Percentiles rank a stretch among this genome's conserved stretches.
Evolutionary conservation across 2,888 invertebrate species (phyloP).

Genomic region (Ganaspis brasiliensis): DNA sequence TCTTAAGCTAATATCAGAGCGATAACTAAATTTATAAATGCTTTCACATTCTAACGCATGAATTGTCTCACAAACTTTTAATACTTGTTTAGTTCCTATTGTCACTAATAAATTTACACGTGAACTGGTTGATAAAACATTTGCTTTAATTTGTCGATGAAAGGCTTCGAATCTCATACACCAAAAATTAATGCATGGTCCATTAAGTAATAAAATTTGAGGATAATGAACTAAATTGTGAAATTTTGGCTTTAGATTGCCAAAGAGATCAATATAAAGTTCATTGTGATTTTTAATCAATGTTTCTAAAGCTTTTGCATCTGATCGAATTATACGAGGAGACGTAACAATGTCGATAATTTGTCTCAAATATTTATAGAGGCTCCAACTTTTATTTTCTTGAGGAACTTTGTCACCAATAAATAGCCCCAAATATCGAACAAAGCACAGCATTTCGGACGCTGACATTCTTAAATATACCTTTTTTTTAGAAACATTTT

Average conservation of each 20-base stretch:
- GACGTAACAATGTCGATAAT: background rate
- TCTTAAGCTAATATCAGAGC: background rate
- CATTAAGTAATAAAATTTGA: background rate
- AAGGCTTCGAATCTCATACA: background rate
- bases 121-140: background rate
- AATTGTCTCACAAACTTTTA: slow-evolving; percentile 1
- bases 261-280: background rate
- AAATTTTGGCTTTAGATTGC: background rate
- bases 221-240: background rate
- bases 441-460: background rate
- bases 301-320: background rate
- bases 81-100: background rate
- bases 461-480: background rate
- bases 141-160: background rate
- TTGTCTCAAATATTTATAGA: background rate
- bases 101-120: background rate
- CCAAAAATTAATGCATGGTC: background rate
- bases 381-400: background rate
- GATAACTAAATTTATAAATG: background rate
- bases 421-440: background rate
- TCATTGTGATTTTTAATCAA: background rate
- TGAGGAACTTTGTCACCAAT: background rate
- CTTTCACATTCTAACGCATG: background rate
- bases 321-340: background rate
- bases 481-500: background rate